Base-by-base conservation (phyloP, 2,888 invertebrate genomes). In the Pinctada fucata region DNA sequence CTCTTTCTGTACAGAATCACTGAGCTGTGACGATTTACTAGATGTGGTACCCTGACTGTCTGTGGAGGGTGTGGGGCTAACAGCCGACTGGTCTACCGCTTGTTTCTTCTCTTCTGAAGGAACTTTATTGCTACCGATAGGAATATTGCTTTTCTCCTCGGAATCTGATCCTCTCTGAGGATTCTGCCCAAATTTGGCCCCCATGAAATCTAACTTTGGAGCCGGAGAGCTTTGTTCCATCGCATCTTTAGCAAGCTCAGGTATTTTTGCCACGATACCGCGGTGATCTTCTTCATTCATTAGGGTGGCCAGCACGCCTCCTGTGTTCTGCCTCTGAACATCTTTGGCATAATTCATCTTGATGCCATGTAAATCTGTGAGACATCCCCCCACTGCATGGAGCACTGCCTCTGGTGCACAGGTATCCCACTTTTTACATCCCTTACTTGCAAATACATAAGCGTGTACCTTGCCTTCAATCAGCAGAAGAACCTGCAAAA, bases 351-450 rank as follows among this genome's bases (percentile, higher is more conserved):
- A 95, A n/a, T 90, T 88, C 75, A 94, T 92, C 1, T 83, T 83
- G 64, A 93, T 90, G 10, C 95, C 95, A 78, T 93, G 94, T 76
- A 99, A 95, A 92, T 99, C 98, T 0, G 99, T 99, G 76, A 99
- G 93, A 74, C 93, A 94, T 0, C 99, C 99, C 2, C 99, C 99
- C 3, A 96, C 94, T 0, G 98, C 96, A 64, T 94, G 94, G 2
- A 99, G 94, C 2, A 99, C 94, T 0, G 98, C 99, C 93, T 99
- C 99, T 0, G 99, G 98, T 0, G 97, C 99, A 92, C 99, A 99
- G 0, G 99, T 99, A 92, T 99, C 99, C 99, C 99, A 99, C 92
- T 98, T 97, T 93, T 99, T 99, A 91, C 97, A 97, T 0, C 99
- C 99, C 47, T 95, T 94, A 89, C 97, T 98, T 0, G 99, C 98